Conservation (phyloP, 2,797 vertebrate species). For the Anomalospiza imberbis region DNA sequence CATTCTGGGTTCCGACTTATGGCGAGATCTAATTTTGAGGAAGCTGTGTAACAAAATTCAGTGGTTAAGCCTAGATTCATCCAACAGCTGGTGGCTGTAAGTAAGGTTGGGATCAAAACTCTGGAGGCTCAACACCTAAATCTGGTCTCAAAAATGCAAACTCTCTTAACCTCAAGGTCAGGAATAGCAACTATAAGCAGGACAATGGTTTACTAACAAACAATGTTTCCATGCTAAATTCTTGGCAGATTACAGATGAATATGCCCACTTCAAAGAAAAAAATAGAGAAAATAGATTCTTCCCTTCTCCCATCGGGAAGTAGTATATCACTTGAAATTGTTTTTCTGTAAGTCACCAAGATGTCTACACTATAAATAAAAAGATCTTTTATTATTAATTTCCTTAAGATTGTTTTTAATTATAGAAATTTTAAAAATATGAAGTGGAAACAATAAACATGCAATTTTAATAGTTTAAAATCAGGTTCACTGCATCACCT, state of each 20-base stretch:
- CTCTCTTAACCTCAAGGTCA: not conserved
- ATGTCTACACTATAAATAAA: not conserved
- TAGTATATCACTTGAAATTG: accelerated
- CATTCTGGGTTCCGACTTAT: too few relatives aligned
- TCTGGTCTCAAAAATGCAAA: not conserved
- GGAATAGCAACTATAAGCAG: not conserved
- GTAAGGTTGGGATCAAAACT: not conserved
- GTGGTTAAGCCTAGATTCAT: not conserved
- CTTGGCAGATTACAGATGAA: not conserved
- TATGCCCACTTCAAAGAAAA: not conserved
- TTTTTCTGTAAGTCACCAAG: too few relatives aligned
- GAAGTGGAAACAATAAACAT: not conserved
- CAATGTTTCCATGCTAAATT: not conserved
- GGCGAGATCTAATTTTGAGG: not conserved
- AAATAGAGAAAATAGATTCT: not conserved
- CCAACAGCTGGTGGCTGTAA: not conserved
- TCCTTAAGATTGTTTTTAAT: not conserved
- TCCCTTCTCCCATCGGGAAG: not conserved
- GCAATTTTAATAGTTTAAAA: not conserved
- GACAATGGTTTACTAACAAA: not conserved
- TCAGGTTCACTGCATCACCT: not conserved
- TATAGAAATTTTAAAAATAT: not conserved
- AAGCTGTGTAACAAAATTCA: not conserved
- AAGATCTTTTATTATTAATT: not conserved
- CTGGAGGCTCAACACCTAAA: not conserved